Evolutionary conservation across 2,888 invertebrate species (phyloP), one percentile per base, ranked within the genome.

Genomic region (Congeria kusceri): DNA sequence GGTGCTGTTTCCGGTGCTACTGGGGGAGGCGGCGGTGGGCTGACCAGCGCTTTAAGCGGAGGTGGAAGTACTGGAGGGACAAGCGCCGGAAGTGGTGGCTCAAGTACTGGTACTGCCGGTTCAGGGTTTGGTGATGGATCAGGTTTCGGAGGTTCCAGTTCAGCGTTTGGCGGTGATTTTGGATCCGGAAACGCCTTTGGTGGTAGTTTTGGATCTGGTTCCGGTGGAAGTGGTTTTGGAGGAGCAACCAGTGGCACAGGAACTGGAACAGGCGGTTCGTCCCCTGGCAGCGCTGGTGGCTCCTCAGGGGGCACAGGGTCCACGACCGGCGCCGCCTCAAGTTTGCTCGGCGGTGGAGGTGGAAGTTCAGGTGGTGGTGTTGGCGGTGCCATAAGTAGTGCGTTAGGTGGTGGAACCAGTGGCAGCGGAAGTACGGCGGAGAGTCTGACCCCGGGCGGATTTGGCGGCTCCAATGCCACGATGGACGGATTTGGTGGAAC

Each of bases 401-500:
- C 58, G 13, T 56, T 66, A n/a, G 67, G 66, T 29, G 67, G 74
- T 20, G 44, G 25, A 32, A 47, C 46, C 15, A 56, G 68, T 1
- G 56, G 62, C 0, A 23, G 61, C 5, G 65, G 57, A 18, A 23
- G 56, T 20, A 28, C 46, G 18, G 46, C 47, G 47, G 47, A 66
- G n/a, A 67, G 66, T 61, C 47, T 67, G 18, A 61, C 53, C 20
- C 66, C 65, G n/a, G 76, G 76, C 2, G 76, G 76, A 13, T 76
- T 76, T 27, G 76, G 76, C 27, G 76, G 76, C 15, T 44, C 63
- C 18, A 76, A 59, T 25, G 64, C 70, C 13, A 62, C 76, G 47
- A 49, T 57, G 39, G 76, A 76, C 29, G 70, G 76, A 7, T 76
- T 76, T 64, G 70, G 76, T 5, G 76, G 76, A 13, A 56, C 59